Evolutionary conservation across 2,888 invertebrate genomes (phyloP).

Genomic region (Ptilodon capucinus): DNA sequence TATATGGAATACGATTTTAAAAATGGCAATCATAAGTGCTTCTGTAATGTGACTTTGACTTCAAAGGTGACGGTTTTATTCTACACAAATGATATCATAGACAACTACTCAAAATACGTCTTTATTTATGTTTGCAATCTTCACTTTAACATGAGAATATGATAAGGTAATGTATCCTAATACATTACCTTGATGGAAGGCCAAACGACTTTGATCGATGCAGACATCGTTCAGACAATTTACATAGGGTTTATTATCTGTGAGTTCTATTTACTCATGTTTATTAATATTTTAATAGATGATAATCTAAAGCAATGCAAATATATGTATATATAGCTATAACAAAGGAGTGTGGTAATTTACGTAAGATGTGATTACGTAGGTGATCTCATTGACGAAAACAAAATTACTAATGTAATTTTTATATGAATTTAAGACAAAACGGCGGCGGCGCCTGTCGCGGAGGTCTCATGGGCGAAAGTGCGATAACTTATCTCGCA

Average conservation of each 20-base stretch:
- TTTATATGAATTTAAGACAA: conserved; percentile 19
- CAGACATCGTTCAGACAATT: neutral
- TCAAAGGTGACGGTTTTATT: no score
- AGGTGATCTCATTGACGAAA: conserved; percentile 4
- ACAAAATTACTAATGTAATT: conserved; percentile 9
- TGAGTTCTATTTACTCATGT: neutral
- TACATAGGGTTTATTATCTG: neutral
- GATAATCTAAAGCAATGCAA: no score
- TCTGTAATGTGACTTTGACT: no score
- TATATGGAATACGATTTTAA: no score
- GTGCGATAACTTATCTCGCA: conserved; percentile 8
- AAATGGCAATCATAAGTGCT: no score
- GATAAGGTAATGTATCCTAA: neutral
- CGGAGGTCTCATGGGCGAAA: conserved; percentile 2
- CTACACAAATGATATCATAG: no score
- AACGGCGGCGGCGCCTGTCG: conserved; percentile 3
- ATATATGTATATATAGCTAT: no score
- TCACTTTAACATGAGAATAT: neutral
- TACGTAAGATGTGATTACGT: neutral
- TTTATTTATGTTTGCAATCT: no score
- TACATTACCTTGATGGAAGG: neutral
- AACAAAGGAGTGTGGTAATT: neutral
- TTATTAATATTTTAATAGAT: neutral
- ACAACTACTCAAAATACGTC: no score
- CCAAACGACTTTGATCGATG: neutral